Percentiles rank a stretch among this genome's conserved stretches.
Conservation (phyloP, 2,797 vertebrate species). For the Phataginus tricuspis region DNA sequence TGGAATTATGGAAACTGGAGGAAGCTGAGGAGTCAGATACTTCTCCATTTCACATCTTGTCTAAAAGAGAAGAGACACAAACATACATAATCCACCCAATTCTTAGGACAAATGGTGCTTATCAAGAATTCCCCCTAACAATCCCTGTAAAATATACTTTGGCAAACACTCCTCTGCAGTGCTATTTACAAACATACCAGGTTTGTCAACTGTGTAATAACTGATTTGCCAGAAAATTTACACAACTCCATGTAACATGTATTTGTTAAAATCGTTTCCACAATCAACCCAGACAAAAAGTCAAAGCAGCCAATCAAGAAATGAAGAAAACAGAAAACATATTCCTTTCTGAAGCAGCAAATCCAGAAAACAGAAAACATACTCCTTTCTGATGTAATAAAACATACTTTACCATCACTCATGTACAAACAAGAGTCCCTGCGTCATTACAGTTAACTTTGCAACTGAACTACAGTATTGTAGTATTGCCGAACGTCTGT, state of each 20-base stretch:
- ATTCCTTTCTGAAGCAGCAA: conserved; percentile 20
- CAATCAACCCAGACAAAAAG: conserved; percentile 40
- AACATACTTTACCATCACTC: background rate
- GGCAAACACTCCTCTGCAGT: background rate
- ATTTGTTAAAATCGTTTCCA: conserved; percentile 39
- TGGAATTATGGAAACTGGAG: conserved; percentile 84
- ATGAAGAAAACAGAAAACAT: background rate
- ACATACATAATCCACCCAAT: conserved; percentile 68
- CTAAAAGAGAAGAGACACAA: conserved; percentile 84
- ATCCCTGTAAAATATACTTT: background rate
- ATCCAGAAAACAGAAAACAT: background rate
- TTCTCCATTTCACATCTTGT: conserved; percentile 95
- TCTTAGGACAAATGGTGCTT: background rate
- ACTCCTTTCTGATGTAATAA: conserved; percentile 40
- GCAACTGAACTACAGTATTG: background rate
- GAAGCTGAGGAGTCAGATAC: conserved; percentile 91
- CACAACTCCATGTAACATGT: background rate
- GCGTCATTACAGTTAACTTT: background rate
- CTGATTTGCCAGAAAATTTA: conserved; percentile 39
- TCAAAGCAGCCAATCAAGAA: conserved; percentile 37
- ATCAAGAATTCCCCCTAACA: conserved; percentile 19
- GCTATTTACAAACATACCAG: conserved; percentile 25
- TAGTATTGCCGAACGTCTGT: background rate
- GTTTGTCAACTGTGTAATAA: conserved; percentile 60
- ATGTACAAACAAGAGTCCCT: background rate